Evolutionary conservation across 2,113 vertebrate genomes (phyloP).

Genomic region (Ciconia boyciana): DNA sequence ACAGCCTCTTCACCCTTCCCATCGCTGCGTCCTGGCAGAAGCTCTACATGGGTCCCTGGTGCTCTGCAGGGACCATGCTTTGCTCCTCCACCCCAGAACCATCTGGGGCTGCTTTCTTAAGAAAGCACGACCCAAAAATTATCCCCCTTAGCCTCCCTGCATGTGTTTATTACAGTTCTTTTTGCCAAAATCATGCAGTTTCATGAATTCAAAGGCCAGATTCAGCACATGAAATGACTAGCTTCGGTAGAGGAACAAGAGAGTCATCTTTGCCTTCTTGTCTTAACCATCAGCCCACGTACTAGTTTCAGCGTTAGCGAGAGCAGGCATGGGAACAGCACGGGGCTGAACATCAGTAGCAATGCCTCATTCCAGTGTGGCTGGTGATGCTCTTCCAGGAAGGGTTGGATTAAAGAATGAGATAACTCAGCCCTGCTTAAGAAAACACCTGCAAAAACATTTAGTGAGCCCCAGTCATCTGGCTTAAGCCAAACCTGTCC

Average conservation of each 20-base stretch:
- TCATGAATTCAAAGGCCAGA: background rate
- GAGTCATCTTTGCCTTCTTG: background rate
- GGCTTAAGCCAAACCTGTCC: background rate
- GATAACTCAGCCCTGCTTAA: background rate
- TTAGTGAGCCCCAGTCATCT: background rate
- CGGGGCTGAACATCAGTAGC: background rate
- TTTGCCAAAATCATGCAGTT: background rate
- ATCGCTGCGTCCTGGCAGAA: background rate
- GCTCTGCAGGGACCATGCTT: background rate
- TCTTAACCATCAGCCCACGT: background rate
- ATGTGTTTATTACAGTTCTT: background rate
- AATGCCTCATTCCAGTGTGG: background rate
- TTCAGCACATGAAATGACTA: background rate
- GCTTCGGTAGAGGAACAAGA: background rate
- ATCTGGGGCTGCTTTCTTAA: background rate
- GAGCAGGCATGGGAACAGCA: background rate
- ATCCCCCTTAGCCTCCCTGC: background rate
- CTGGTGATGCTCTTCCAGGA: background rate
- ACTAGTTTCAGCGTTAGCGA: rapidly evolving
- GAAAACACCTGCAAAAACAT: background rate
- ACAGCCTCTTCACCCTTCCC: background rate
- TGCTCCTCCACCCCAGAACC: background rate
- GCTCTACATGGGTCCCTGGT: background rate
- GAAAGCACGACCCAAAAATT: background rate
- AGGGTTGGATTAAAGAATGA: background rate